Base-by-base conservation (phyloP, 2,113 vertebrate genomes). In the Gymnobelideus leadbeateri region DNA sequence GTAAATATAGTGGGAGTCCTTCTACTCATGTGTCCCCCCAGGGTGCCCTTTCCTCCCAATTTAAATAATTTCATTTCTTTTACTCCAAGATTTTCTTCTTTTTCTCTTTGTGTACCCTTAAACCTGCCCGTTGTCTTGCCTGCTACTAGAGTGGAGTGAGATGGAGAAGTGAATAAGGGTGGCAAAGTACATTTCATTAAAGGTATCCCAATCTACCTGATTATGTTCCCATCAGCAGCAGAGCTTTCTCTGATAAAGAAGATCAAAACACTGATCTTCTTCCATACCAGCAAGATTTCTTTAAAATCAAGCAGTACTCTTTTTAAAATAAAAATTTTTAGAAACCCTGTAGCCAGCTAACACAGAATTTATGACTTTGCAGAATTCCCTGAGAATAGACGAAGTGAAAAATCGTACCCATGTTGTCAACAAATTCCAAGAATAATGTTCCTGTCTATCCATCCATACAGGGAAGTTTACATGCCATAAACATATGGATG, bases 371-470 rank as follows among this genome's bases (percentile, higher is more conserved):
- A 98, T 92, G 91, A 24, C 97, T 97, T 97, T 97, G 94, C 68
- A 96, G 95, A 97, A 97, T 97, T 98, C 97, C 97, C 94, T 93
- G 90, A 97, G 97, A 97, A 98, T 49, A 97, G 89, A 96, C 93
- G 97, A 94, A 96, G 93, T 98, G 97, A 98, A 98, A 98, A 98
- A 98, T 97, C 16, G 93, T 93, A 97, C 97, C 97, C 97, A 93
- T 7, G 97, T 98, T 97, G 96, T 98, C 95, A 97, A 98, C 97
- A 98, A 98, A 98, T 96, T 97, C 96, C 95, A 97, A 98, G 97
- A 98, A 97, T 98, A 98, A 98, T 57, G 92, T 95, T 96, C 96
- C 95, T 97, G 97, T 97, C 97, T 98, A 97, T 98, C 97, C 96
- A 97, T 98, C 97, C 92, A 93, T 93, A 96, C 55, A 77, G 89